Evolutionary conservation across 2,113 vertebrate genomes (phyloP).

Genomic region (Ictalurus furcatus): DNA sequence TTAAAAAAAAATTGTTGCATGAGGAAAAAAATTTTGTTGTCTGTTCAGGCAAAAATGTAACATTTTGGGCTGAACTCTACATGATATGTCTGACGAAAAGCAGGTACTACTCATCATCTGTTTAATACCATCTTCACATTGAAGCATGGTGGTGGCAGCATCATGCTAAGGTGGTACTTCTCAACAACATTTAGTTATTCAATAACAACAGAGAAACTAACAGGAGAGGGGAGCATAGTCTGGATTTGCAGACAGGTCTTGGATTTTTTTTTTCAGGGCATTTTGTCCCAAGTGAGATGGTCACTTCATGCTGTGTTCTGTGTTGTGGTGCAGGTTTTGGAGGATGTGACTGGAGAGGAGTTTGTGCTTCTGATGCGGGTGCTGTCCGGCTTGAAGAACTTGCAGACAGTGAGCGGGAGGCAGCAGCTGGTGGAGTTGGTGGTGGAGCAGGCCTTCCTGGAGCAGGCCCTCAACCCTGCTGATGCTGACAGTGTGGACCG

Average conservation of each 20-base stretch:
- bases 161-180: not conserved
- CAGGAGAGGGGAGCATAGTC: not conserved
- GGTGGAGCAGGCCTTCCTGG: conserved; percentile 92
- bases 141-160: not conserved
- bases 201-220: not conserved
- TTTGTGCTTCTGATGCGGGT: conserved; percentile 98
- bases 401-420: conserved; percentile 93
- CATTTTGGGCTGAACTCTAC: not conserved
- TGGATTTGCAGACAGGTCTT: not conserved
- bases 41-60: not conserved
- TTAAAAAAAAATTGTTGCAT: too few species aligned
- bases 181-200: not conserved
- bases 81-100: not conserved
- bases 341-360: conserved; percentile 96
- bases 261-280: not conserved
- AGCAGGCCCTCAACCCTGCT: conserved; percentile 88
- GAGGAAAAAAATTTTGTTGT: too few species aligned
- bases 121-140: not conserved
- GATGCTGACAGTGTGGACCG: conserved; percentile 92
- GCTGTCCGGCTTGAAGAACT: conserved; percentile 82
- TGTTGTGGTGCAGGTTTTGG: conserved; percentile 82
- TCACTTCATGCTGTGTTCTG: not conserved
- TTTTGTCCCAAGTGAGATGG: not conserved
- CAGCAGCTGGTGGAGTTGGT: conserved; percentile 94
- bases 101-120: not conserved